These are phyloP conservation scores for Lamellibrachia columna DNA, from an alignment of 2,888 invertebrate species.

Conservation along the genomic window DNA sequence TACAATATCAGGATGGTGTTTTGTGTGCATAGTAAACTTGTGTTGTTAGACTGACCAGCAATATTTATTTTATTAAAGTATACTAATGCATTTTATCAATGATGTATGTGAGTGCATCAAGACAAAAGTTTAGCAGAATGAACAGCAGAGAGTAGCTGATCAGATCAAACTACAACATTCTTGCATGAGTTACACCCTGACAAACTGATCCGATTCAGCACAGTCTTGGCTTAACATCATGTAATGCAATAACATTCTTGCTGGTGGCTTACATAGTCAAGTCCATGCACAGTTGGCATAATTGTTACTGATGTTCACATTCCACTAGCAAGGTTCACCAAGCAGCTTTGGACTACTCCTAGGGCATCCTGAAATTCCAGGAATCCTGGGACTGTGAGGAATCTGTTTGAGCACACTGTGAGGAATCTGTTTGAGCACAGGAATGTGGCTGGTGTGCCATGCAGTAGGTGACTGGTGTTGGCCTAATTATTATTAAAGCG, in stretches of 20 bases:
- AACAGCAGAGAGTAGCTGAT: background rate
- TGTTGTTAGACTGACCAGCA: background rate
- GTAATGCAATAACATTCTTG: background rate
- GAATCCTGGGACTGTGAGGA: background rate
- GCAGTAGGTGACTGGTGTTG: background rate
- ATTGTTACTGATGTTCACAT: background rate
- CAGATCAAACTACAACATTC: background rate
- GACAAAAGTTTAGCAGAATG: background rate
- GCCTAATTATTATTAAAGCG: background rate
- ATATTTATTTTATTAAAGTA: background rate
- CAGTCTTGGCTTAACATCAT: conserved; percentile 6
- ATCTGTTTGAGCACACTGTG: background rate
- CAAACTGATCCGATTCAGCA: background rate
- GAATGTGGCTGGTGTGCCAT: background rate
- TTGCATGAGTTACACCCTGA: background rate
- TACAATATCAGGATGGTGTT: background rate
- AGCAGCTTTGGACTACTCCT: background rate
- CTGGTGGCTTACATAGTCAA: background rate
- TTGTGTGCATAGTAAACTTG: background rate
- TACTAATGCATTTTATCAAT: background rate
- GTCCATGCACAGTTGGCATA: background rate
- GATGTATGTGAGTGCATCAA: background rate
- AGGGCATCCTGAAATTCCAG: background rate
- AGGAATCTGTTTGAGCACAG: background rate
- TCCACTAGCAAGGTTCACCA: background rate